Conservation (phyloP, 2,888 invertebrate genomes). For the Palloptera scutellata region DNA sequence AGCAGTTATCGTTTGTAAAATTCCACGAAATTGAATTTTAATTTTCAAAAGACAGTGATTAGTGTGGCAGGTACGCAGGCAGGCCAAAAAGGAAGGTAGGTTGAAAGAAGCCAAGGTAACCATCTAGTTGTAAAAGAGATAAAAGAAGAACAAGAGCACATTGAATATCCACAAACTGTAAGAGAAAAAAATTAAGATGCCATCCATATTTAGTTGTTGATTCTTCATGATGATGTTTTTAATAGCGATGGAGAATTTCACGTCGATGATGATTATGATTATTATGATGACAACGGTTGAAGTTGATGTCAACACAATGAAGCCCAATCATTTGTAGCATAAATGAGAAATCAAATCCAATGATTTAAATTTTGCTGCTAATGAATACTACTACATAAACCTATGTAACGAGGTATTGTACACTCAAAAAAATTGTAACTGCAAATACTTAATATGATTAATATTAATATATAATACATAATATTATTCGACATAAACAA, state of each 20-base stretch:
- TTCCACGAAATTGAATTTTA: constrained; percentile 22
- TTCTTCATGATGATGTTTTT: no score
- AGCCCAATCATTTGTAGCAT: not conserved
- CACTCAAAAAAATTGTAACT: no score
- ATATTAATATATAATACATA: no score
- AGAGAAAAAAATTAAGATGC: not conserved
- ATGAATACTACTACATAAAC: not conserved
- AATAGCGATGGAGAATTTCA: constrained; percentile 15
- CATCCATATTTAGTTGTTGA: not conserved
- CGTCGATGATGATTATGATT: constrained; percentile 25
- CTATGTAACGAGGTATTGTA: no score
- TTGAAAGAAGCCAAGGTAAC: no score
- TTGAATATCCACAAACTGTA: no score
- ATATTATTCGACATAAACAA: no score
- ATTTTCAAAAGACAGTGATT: constrained; percentile 27
- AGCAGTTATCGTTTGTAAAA: constrained; percentile 2
- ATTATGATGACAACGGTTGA: not conserved
- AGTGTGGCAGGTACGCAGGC: constrained; percentile 7
- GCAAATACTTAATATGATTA: no score
- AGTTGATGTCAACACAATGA: not conserved
- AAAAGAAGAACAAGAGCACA: no score
- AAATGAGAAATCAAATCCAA: not conserved
- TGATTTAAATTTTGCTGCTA: not conserved
- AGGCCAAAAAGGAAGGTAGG: no score
- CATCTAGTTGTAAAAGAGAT: no score